These are phyloP conservation scores for Eupithecia abbreviata DNA, from an alignment of 2,888 invertebrate species.

Conservation along the genomic window DNA sequence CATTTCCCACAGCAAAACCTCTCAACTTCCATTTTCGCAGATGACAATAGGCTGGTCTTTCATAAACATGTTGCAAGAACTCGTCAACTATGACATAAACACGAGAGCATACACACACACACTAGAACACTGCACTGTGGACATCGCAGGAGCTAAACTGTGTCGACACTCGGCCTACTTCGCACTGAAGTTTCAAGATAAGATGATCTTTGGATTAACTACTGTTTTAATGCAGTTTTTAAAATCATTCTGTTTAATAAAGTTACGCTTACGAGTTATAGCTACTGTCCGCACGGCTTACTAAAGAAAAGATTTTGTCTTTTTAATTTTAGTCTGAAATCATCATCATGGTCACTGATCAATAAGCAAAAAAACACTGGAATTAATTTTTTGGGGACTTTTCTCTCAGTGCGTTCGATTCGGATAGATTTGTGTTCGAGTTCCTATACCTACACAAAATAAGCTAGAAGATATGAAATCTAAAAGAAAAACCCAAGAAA, in stretches of 20 bases:
- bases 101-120: neutral
- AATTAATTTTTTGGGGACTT: too few relatives aligned
- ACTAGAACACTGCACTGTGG: neutral
- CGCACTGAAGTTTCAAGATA: neutral
- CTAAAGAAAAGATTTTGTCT: too few relatives aligned
- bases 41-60: neutral
- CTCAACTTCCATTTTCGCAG: neutral
- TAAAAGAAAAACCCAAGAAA: neutral
- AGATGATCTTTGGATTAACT: neutral
- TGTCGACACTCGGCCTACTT: neutral
- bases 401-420: too few relatives aligned
- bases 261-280: neutral
- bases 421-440: too few relatives aligned
- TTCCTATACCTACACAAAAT: too few relatives aligned
- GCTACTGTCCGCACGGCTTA: too few relatives aligned
- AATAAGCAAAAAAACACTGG: too few relatives aligned
- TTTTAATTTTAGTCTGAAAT: too few relatives aligned
- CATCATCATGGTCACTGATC: too few relatives aligned
- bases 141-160: neutral
- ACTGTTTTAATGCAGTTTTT: neutral
- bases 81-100: conserved; percentile 7
- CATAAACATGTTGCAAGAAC: neutral
- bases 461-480: neutral
- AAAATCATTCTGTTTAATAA: neutral
- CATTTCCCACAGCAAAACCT: neutral